These are phyloP conservation scores for Tachysurus vachellii DNA, from an alignment of 2,113 vertebrate species.

Conservation along the genomic window DNA sequence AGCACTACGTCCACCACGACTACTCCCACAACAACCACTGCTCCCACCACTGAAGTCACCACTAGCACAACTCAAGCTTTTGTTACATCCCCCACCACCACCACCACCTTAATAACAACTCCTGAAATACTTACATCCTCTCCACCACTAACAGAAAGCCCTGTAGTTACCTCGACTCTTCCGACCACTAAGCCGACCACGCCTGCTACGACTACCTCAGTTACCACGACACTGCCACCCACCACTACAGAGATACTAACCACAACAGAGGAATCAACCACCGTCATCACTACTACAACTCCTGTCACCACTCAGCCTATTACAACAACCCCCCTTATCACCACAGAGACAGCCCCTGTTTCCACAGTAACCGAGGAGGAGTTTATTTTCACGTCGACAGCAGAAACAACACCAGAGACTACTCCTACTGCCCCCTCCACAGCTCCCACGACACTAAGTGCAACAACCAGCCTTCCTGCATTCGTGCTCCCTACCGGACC, in stretches of 20 bases:
- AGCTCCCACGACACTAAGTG: slow-evolving; percentile 43
- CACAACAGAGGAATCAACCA: slow-evolving; percentile 29
- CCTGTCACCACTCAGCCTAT: background rate
- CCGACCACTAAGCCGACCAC: slow-evolving; percentile 44
- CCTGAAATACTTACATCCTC: slow-evolving; percentile 20
- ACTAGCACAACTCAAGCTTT: background rate
- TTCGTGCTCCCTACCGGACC: slow-evolving; percentile 68
- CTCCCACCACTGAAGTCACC: slow-evolving; percentile 9
- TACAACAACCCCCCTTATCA: slow-evolving; percentile 30
- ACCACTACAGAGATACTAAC: slow-evolving; percentile 51
- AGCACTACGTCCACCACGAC: slow-evolving; percentile 19
- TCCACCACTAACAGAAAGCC: slow-evolving; percentile 31
- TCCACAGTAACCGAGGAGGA: slow-evolving; percentile 16
- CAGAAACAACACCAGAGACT: slow-evolving; percentile 1
- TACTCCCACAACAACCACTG: slow-evolving; percentile 34
- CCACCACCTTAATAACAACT: background rate
- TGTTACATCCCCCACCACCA: background rate
- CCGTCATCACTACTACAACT: slow-evolving; percentile 12
- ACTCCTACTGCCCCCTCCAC: slow-evolving; percentile 53
- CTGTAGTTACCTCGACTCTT: slow-evolving; percentile 40
- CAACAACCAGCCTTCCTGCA: slow-evolving; percentile 56
- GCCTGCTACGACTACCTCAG: slow-evolving; percentile 22
- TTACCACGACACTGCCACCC: slow-evolving; percentile 40
- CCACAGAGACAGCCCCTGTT: slow-evolving; percentile 36
- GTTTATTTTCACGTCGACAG: slow-evolving; percentile 25